Evolutionary conservation across 2,888 invertebrate genomes (phyloP), one percentile per base, ranked within the genome.

Genomic region (Fabriciana adippe): DNA sequence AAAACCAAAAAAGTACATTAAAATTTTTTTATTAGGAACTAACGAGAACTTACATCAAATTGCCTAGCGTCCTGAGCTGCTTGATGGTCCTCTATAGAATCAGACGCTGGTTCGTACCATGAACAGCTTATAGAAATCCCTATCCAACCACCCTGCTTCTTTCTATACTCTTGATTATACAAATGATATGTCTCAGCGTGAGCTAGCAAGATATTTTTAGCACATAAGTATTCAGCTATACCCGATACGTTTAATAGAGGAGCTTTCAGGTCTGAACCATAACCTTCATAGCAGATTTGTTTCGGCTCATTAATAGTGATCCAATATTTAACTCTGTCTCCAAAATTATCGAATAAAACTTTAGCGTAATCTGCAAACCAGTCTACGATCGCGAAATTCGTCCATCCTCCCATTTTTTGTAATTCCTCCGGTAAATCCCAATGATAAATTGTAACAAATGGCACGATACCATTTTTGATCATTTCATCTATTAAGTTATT

Each of bases 221-320:
- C 88, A n/a, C 92, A 93, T 31, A 93, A 67, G 74, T 94, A 94
- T 53, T 93, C 93, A 1, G 86, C 93, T 13, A 92, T 78, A 0
- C 93, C 94, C 5, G 71, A 82, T 11, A 82, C 78, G 11, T 91
- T 89, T 3, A 90, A 11, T 68, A 82, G 80, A 0, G 93, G 92
- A 0, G 90, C 88, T 69, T 79, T 81, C 0, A n/a, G 11, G 21
- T 75, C 79, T 1, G 81, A 78, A 0, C 93, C 93, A 77, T 94
- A 95, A 0, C 93, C 93, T 14, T 75, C 81, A 3, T 83, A 72
- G 31, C 83, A 86, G 31, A 88, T 81, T 64, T 88, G 84, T 67
- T 86, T 88, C 0, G 94, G 94, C 74, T 95, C 95, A 75, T 95
- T 95, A 56, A 94, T 84, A 0, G 95, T 94, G 0, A 94, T 88